Evolutionary conservation across 2,113 vertebrate species (phyloP).

Genomic region (Passerina amoena): DNA sequence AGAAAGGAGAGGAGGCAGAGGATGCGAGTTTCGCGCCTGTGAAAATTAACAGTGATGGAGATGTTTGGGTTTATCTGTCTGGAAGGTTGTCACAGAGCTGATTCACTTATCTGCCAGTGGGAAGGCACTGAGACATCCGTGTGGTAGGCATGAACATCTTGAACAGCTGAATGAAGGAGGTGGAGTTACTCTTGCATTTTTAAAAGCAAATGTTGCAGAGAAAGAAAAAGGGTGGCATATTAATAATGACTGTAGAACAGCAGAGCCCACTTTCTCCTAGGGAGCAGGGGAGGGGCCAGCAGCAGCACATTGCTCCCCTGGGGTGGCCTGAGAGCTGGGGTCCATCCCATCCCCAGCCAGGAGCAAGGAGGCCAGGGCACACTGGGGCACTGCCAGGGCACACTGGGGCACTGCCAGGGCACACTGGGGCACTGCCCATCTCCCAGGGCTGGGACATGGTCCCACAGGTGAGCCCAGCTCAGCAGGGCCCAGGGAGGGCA

Average conservation of each 20-base stretch:
- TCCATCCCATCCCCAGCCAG: too few species aligned
- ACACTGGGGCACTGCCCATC: not conserved
- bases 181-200: not conserved
- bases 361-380: not conserved
- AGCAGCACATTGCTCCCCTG: not conserved
- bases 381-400: too few species aligned
- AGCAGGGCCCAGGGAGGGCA: not conserved
- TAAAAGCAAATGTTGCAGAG: not conserved
- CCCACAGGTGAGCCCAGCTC: accelerated
- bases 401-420: not conserved
- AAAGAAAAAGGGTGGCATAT: not conserved
- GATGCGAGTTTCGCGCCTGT: not conserved
- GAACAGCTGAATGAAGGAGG: not conserved
- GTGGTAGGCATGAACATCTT: not conserved
- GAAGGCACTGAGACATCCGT: accelerated
- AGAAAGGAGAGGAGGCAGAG: not conserved
- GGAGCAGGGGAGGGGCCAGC: not conserved
- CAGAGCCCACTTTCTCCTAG: not conserved
- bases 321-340: not conserved
- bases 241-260: not conserved
- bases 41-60: not conserved
- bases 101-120: not conserved
- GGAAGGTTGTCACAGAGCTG: not conserved
- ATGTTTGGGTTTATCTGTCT: not conserved
- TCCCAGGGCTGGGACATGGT: not conserved